phyloP scores from a whole-genome alignment of 2,888 invertebrate species.

The Apamea sordens region DNA sequence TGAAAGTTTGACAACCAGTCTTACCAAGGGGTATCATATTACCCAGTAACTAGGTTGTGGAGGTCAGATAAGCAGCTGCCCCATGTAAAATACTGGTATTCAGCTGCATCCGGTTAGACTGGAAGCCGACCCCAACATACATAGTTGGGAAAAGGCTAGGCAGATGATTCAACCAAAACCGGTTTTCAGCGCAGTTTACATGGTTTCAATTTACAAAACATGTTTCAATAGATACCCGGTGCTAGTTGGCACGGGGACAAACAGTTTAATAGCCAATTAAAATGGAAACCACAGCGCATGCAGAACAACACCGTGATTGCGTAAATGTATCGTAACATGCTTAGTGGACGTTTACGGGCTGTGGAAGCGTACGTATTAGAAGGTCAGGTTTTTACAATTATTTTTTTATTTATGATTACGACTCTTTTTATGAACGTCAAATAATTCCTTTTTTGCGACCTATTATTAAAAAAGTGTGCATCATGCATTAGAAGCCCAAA shows the following conservation, averaged over 20 bases:
- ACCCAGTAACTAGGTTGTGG: too few relatives aligned
- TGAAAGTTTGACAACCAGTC: not conserved
- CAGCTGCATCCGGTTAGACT: too few relatives aligned
- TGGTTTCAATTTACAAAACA: constrained; percentile 53
- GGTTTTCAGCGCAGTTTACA: not conserved
- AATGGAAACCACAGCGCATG: constrained; percentile 41
- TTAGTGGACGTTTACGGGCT: not conserved
- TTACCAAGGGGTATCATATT: too few relatives aligned
- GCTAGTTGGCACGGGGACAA: constrained; percentile 50
- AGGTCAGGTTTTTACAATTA: too few relatives aligned
- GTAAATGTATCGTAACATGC: constrained; percentile 21
- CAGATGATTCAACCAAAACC: not conserved
- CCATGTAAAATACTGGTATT: too few relatives aligned
- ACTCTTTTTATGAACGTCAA: not conserved
- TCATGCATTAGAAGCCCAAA: too few relatives aligned
- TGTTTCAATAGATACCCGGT: constrained; percentile 31
- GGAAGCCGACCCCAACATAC: too few relatives aligned
- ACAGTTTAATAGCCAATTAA: constrained; percentile 65
- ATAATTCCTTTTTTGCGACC: not conserved
- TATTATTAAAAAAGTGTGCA: too few relatives aligned
- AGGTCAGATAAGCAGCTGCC: too few relatives aligned
- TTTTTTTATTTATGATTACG: too few relatives aligned
- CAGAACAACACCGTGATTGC: constrained; percentile 29
- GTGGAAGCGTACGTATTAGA: not conserved
- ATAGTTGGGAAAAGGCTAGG: too few relatives aligned